Conservation (phyloP, 2,888 invertebrate species). For the Drosophila algonquin region DNA sequence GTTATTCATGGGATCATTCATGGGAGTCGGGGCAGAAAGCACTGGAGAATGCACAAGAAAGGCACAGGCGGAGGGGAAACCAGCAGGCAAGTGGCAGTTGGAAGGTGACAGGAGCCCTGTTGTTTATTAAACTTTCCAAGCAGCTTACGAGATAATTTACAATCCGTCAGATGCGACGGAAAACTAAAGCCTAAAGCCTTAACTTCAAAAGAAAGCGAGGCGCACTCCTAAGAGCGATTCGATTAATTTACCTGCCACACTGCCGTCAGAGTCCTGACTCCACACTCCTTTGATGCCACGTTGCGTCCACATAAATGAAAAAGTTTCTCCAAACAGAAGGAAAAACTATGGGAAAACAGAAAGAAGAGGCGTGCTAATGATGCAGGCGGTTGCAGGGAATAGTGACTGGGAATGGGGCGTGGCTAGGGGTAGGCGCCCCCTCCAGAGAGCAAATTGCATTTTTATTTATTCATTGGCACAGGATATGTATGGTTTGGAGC, state of each 20-base stretch:
- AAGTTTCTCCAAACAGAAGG: constrained; percentile 2
- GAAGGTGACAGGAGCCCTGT: too few species aligned
- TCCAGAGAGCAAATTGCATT: not conserved
- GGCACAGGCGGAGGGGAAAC: not conserved
- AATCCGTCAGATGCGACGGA: constrained; percentile 18
- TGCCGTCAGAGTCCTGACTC: not conserved
- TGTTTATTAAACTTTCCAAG: constrained; percentile 28
- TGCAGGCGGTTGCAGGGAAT: not conserved
- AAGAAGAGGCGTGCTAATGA: not conserved
- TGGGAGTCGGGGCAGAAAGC: not conserved
- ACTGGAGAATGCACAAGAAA: not conserved
- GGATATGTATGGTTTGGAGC: too few species aligned
- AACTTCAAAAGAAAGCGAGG: not conserved
- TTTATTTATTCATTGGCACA: too few species aligned
- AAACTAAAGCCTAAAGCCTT: constrained; percentile 16
- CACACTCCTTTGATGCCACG: constrained; percentile 8
- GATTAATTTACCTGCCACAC: constrained; percentile 20
- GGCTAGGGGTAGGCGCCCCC: not conserved
- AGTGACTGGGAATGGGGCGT: not conserved
- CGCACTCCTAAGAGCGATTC: constrained; percentile 7
- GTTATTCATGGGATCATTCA: constrained; percentile 53
- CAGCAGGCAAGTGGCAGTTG: too few species aligned
- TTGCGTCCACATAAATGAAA: constrained; percentile 24
- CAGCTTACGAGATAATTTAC: constrained; percentile 33
- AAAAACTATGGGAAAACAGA: constrained; percentile 19